These are phyloP conservation scores for Poecilus cupreus DNA, from an alignment of 2,888 invertebrate species.

Conservation along the genomic window DNA sequence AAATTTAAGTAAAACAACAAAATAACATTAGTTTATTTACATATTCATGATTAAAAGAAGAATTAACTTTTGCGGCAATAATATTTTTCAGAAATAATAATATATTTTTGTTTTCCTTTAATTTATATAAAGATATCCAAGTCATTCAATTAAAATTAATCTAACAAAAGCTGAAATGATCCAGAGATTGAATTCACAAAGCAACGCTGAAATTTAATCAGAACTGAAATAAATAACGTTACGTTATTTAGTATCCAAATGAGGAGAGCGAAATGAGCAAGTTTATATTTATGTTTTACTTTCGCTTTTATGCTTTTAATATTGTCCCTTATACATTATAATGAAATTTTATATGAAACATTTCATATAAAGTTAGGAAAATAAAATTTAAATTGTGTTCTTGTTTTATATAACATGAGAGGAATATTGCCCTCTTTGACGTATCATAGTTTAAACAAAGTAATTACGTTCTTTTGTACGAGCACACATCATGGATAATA, in stretches of 20 bases:
- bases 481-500: no score
- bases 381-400: constrained; percentile 12
- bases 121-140: not conserved
- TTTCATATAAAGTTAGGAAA: constrained; percentile 24
- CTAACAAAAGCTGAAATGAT: not conserved
- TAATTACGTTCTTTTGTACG: not conserved
- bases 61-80: not conserved
- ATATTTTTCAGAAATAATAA: not conserved
- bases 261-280: not conserved
- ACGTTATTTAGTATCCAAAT: not conserved
- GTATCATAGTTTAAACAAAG: not conserved
- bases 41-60: constrained; percentile 13
- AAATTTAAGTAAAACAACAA: not conserved
- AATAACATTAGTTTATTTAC: not conserved
- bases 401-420: not conserved
- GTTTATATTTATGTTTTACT: constrained; percentile 4
- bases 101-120: not conserved
- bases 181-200: not conserved
- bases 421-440: not conserved
- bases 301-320: not conserved
- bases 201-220: not conserved
- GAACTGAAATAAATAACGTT: not conserved
- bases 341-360: constrained; percentile 23
- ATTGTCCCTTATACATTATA: not conserved
- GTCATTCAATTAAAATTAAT: not conserved